Evolutionary conservation across 1,140 invertebrate species (phyloP), one percentile per base, ranked within the genome.

Genomic region (Pseudomyrmex pallidus): DNA sequence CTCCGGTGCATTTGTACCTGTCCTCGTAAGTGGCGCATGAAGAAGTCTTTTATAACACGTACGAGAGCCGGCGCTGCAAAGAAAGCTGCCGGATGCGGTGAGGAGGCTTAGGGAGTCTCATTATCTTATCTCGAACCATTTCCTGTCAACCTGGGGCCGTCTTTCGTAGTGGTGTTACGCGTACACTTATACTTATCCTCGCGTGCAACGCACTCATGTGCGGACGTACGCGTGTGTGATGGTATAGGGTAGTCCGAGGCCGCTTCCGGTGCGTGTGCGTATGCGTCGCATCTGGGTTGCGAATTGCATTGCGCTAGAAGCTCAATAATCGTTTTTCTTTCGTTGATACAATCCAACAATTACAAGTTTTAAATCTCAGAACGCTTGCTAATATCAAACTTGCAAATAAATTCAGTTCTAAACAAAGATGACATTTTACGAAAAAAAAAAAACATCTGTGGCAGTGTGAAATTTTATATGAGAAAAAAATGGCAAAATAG

Each of bases 71-170:
- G 54, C 48, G 22, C 66, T 54, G 83, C 67, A 78, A 89, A 90
- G 86, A 89, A 90, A 90, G 78, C 82, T 82, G 74, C 85, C 87
- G 84, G 86, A 89, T 86, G 82, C 73, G 83, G 84, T 59, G 74
- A 86, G 82, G 74, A 86, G 83, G 87, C 80, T 82, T 88, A 87
- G 73, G 82, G 85, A 83, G 89, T 87, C 86, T 91, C 87, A 91
- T 91, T 91, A 91, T 91, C 91, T 91, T 91, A 91, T 91, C 91
- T 91, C 89, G 83, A 91, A 91, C 89, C 90, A 91, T 91, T 91
- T 91, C 91, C 91, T 91, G 91, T 91, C 90, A 91, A 91, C 91
- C 90, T 91, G 89, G 87, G 87, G 84, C 87, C 80, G 73, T 73
- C 77, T 90, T 82, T 90, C 85, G 87, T 88, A 57, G 83, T 88